These are phyloP conservation scores for Stegophylla sp. DNA, from an alignment of 2,888 invertebrate species.

Conservation along the genomic window DNA sequence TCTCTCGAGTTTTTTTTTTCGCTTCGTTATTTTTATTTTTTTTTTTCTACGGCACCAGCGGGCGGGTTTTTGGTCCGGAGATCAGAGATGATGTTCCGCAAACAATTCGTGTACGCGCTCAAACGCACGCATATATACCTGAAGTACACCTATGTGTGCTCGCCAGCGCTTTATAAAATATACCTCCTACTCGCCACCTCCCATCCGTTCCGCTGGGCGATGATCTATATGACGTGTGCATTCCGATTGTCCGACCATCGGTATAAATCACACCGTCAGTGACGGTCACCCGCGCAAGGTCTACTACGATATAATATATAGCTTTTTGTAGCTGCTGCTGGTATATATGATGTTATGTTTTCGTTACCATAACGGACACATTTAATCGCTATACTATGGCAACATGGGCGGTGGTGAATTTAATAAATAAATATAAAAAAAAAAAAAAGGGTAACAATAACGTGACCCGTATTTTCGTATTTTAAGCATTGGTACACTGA, in stretches of 20 bases:
- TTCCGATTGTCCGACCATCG: conserved; percentile 35
- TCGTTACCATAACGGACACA: conserved; percentile 24
- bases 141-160: neutral
- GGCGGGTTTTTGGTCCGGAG: conserved; percentile 8
- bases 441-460: conserved; percentile 30
- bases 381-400: neutral
- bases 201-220: neutral
- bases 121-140: neutral
- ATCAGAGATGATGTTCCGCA: conserved; percentile 33
- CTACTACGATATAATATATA: no score
- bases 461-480: neutral
- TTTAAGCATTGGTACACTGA: neutral
- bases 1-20: neutral
- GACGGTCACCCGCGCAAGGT: conserved; percentile 12
- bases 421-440: no score
- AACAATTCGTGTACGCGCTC: neutral
- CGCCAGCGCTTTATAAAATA: neutral
- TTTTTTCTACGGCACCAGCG: neutral
- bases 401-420: neutral
- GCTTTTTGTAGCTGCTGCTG: no score
- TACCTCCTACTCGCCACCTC: neutral
- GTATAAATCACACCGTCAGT: conserved; percentile 39
- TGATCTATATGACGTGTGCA: no score
- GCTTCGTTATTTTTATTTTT: neutral
- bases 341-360: conserved; percentile 18